These are phyloP conservation scores for Hippasteria phrygiana DNA, from an alignment of 53 echinoderm and acorn worm species.

Conservation along the genomic window DNA sequence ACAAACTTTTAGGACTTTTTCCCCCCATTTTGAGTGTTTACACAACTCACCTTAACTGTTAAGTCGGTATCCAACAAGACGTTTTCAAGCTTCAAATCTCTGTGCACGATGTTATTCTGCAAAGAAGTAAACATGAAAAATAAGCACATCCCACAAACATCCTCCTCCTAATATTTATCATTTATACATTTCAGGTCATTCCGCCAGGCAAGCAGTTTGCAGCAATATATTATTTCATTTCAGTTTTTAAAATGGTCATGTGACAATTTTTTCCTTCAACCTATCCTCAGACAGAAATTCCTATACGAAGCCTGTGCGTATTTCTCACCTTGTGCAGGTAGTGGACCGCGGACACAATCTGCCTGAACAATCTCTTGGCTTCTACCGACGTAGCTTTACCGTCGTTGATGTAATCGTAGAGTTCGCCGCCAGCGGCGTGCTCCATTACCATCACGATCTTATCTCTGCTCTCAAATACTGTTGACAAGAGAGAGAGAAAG, in stretches of 20 bases:
- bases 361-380: conserved; percentile 82
- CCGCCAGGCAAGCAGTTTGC: no score
- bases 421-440: conserved; percentile 95
- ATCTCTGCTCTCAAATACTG: conserved; percentile 98
- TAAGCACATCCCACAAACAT: background rate
- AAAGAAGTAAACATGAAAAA: conserved; percentile 35
- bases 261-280: no score
- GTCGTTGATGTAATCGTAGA: conserved; percentile 94
- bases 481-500: background rate
- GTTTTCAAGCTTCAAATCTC: conserved; percentile 97
- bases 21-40: background rate
- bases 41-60: conserved; percentile 83
- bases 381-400: conserved; percentile 73
- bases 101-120: conserved; percentile 95
- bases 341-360: conserved; percentile 88
- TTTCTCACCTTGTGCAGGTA: conserved; percentile 91
- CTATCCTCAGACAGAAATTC: no score
- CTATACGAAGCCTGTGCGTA: background rate
- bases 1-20: no score
- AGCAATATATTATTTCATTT: no score
- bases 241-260: no score
- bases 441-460: conserved; percentile 99
- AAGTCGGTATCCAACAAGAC: conserved; percentile 85
- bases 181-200: no score
- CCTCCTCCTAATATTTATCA: background rate